Conservation (phyloP, 1,140 invertebrate species). For the Zaprionus capensis region DNA sequence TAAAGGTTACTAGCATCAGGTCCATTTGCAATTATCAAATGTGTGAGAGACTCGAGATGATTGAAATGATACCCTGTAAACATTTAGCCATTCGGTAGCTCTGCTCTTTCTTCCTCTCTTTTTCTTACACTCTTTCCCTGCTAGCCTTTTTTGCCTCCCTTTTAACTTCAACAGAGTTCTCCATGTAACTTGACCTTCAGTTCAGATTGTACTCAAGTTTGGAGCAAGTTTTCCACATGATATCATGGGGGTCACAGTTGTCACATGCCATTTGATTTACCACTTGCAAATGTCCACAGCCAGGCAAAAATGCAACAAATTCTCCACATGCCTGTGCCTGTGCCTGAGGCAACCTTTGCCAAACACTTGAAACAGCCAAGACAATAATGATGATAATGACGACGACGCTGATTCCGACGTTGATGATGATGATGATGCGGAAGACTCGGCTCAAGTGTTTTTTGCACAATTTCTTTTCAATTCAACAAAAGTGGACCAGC, state of each 20-base stretch:
- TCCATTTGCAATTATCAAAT: neutral
- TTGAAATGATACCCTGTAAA: neutral
- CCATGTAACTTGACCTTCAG: constrained; percentile 13
- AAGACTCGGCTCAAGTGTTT: constrained; percentile 71
- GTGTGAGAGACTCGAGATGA: neutral
- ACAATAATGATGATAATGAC: constrained; percentile 30
- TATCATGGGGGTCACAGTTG: constrained; percentile 64
- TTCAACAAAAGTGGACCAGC: constrained; percentile 77
- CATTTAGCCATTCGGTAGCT: neutral
- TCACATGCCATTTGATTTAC: constrained; percentile 79
- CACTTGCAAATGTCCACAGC: constrained; percentile 53
- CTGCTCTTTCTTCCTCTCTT: neutral
- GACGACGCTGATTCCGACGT: neutral
- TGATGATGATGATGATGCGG: constrained; percentile 6
- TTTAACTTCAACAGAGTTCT: neutral
- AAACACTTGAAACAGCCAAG: constrained; percentile 65
- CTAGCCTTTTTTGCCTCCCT: neutral
- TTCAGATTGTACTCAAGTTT: neutral
- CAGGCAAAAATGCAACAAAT: constrained; percentile 55
- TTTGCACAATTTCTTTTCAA: constrained; percentile 82
- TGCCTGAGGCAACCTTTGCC: constrained; percentile 74
- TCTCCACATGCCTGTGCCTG: constrained; percentile 35
- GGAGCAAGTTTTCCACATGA: constrained; percentile 45
- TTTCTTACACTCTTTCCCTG: neutral
- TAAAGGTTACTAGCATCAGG: neutral